Base-by-base conservation (phyloP, 2,113 vertebrate species). In the Serranochromis macrocephalus region DNA sequence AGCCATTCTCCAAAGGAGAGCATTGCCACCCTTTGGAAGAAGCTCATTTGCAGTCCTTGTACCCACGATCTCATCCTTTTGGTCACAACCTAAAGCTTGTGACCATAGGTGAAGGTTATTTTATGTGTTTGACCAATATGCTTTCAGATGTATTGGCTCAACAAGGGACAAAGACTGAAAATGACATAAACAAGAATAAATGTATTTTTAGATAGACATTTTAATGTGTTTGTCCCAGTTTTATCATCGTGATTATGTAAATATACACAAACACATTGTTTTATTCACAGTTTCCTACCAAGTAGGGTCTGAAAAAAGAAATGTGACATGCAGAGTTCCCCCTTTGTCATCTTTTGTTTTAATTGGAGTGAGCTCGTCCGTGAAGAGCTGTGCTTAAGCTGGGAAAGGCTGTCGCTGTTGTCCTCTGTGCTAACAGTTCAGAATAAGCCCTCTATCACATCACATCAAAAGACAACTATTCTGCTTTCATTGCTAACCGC, bases 301-400 rank as follows among this genome's bases (percentile, higher is more conserved):
- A 29, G 26, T 9, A 51, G 75, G 75, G 45, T 84, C 85, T 79
- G 47, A 13, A 29, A 83, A 33, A 40, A 82, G 85, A 40, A 10
- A 14, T 71, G 9, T 19, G 81, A 68, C 17, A 1, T 81, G 42
- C 85, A 33, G 73, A 6, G 12, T 31, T n/a, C 38, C 45, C 54
- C 53, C 58, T 82, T 89, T 87, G 85, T 93, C 49, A 55, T 80
- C 63, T 57, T 49, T 47, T 55, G 80, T 87, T 94, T 89, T 93
- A 94, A 93, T 93, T 93, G 93, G 83, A 40, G 88, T 71, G 61
- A 91, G 47, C 85, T 91, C 91, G 80, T 58, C 88, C 81, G 54
- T 90, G 88, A 94, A 91, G 49, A 83, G 21, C 80, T 29, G 75
- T 26, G 58, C 57, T 54, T 4, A 63, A 89, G 58, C 85, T 73